Base-by-base conservation (phyloP, 1,140 invertebrate genomes). In the Sycobia sp. region DNA sequence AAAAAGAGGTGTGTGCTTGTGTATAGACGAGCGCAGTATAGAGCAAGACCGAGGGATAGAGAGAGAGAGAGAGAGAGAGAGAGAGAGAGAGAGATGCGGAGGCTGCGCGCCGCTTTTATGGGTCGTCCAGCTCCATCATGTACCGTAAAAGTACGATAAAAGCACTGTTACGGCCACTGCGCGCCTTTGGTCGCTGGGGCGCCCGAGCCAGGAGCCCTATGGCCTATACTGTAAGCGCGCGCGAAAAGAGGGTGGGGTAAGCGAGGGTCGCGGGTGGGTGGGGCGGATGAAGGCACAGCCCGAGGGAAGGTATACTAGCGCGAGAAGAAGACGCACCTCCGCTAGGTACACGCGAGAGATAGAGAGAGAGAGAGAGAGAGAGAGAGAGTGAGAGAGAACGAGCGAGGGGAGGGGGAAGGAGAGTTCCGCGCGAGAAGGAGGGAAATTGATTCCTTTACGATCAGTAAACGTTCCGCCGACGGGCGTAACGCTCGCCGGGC, bases 361-460 rank as follows among this genome's bases (percentile, higher is more conserved):
- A n/a, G n/a, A n/a, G 27, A 29, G 47, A 27, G 4, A 22, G 5
- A 47, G 3, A 9, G 43, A 18, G n/a, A 14, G 3, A 16, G 1
- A 1, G n/a, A 32, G 47, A 44, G 20, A 8, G 7, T 32, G 47
- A 10, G n/a, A 29, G 7, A 49, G n/a, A 16, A 32, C 9, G 47
- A 49, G n/a, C n/a, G n/a, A n/a, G n/a, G n/a, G n/a, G n/a, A n/a
- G n/a, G n/a, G n/a, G n/a, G n/a, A n/a, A n/a, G 29, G 29, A 11
- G 29, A 7, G 4, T 32, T 41, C 16, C 41, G 16, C 18, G 20
- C 25, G 43, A 34, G 23, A 16, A 36, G 11, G 41, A 29, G 18
- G 32, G 36, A 51, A 79, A 78, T 80, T 78, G 76, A 78, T 78
- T 76, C 77, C 77, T 80, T 79, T 79, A 78, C 74, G 76, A 78